These are phyloP conservation scores for Cepaea hortensis DNA, from an alignment of 2,888 invertebrate genomes.

Conservation along the genomic window DNA sequence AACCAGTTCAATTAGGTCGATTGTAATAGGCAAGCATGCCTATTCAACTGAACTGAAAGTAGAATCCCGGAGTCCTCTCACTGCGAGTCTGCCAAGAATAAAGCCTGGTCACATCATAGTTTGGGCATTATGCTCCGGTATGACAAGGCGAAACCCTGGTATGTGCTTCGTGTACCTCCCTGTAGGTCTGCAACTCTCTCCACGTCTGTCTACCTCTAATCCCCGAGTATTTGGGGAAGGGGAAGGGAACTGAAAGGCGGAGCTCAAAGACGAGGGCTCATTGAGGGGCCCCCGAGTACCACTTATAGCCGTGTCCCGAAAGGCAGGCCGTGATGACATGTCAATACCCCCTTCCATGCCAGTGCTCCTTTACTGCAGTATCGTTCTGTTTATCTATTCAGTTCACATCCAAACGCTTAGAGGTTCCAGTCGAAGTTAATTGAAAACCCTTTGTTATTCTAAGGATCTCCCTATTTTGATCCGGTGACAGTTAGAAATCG, in stretches of 20 bases:
- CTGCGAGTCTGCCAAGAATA: neutral
- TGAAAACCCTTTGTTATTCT: slow-evolving; percentile 47
- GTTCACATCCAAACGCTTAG: slow-evolving; percentile 42
- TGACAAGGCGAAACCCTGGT: neutral
- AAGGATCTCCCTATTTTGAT: slow-evolving; percentile 38
- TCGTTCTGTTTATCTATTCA: slow-evolving; percentile 49
- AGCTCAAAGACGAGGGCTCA: slow-evolving; percentile 23
- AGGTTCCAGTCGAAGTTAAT: slow-evolving; percentile 41
- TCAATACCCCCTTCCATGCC: slow-evolving; percentile 38
- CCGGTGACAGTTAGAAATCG: slow-evolving; percentile 41
- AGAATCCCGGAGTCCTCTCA: neutral
- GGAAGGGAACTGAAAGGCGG: slow-evolving; percentile 24
- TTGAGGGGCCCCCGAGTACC: slow-evolving; percentile 42
- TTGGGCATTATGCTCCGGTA: slow-evolving; percentile 10
- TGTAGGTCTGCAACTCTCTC: slow-evolving; percentile 2
- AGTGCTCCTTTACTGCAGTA: slow-evolving; percentile 36
- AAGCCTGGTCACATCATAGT: neutral
- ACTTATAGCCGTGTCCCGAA: slow-evolving; percentile 43
- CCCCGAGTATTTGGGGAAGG: neutral
- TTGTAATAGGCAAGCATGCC: slow-evolving; percentile 6
- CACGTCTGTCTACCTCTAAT: neutral
- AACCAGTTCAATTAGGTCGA: slow-evolving; percentile 17
- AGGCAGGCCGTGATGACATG: slow-evolving; percentile 43
- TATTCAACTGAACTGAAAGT: neutral
- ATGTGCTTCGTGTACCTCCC: slow-evolving; percentile 15